phyloP scores from a whole-genome alignment of 2,113 vertebrate species.

The Fregata magnificens region DNA sequence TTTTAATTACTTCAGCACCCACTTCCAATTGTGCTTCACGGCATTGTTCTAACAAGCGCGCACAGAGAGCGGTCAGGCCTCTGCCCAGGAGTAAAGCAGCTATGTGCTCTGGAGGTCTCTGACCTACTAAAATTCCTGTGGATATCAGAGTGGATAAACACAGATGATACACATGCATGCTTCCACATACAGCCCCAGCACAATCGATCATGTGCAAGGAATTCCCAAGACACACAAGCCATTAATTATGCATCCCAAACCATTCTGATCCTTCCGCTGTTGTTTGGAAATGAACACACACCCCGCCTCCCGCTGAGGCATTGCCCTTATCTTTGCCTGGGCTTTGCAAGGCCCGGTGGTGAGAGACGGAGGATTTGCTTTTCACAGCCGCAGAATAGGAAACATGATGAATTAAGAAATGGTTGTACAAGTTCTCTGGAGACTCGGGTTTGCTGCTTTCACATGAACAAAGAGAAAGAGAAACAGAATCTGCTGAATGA shows the following conservation, averaged over 20 bases:
- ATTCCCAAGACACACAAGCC: neutral
- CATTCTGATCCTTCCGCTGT: neutral
- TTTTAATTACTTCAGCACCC: neutral
- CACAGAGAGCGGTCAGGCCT: neutral
- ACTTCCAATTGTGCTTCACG: neutral
- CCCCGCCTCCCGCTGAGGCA: neutral
- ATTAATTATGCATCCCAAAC: neutral
- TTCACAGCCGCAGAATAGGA: neutral
- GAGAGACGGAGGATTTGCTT: neutral
- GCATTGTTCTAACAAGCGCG: neutral
- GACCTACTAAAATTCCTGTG: neutral
- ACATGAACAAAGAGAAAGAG: neutral
- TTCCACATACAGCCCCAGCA: neutral
- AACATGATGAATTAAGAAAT: neutral
- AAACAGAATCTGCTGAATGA: neutral
- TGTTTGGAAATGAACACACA: neutral
- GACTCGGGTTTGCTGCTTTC: neutral
- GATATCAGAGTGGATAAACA: neutral
- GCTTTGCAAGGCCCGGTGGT: neutral
- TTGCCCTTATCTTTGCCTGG: neutral
- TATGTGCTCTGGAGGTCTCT: neutral
- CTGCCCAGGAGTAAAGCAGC: neutral
- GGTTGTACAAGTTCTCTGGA: neutral
- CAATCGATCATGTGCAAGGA: neutral
- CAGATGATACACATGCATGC: neutral